Base-by-base conservation (phyloP, 2,113 vertebrate species). In the Dipodomys ordii region DNA sequence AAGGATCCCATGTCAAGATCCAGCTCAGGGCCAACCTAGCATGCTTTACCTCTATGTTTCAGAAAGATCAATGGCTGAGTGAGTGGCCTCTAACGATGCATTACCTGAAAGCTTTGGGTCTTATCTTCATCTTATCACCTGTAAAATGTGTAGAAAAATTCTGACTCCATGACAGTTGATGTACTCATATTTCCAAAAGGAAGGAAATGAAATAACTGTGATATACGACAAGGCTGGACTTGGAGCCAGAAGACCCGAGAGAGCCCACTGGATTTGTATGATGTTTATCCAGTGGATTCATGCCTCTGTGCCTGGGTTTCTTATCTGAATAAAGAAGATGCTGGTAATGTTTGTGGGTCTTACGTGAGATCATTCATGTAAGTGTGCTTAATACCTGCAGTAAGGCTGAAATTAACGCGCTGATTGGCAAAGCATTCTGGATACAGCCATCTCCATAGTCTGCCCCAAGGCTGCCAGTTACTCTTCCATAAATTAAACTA, bases 101-200 rank as follows among this genome's bases (percentile, higher is more conserved):
- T 90, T 69, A 67, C 11, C 28, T 71, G 74, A 74, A 67, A 65
- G 32, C 23, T 16, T 46, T 13, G 5, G 73, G 39, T 67, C 46
- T 72, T 68, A 13, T 68, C 28, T 93, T 74, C 68, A 73, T 79
- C 72, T 78, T 69, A 39, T 81, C 57, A 60, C 87, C 88, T 88
- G 23, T 68, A 57, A 85, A 83, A 44, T 72, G 71, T 30, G 85
- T 44, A 79, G 53, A 82, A 85, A 92, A 93, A 77, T 78, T 62
- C 25, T 53, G 53, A 23, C 46, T 62, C 8, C 9, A 15, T 16
- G 82, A 44, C 68, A 60, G 16, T 16, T 16, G 16, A 18, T 62
- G 60, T 53, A 78, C n/a, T 93, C 44, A 77, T 46, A 83, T 95
- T 72, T 6, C 72, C 39, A 79, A 82, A 74, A 39, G 27, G n/a